These are phyloP conservation scores for Goniozus legneri DNA, from an alignment of 1,140 invertebrate species.

Conservation along the genomic window DNA sequence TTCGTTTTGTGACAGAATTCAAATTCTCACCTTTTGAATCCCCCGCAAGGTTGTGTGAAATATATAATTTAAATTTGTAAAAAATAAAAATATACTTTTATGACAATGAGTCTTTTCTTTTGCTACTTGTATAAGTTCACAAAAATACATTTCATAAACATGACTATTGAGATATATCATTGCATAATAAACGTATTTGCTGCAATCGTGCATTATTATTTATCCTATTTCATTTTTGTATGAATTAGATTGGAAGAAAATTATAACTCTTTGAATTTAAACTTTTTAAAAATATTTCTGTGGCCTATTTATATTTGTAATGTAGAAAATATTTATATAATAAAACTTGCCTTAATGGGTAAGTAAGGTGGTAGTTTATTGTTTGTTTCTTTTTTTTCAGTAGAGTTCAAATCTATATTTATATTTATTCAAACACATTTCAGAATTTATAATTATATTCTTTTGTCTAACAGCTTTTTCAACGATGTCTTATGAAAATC, in stretches of 20 bases:
- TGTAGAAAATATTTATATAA: conserved; percentile 23
- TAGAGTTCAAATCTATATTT: conserved; percentile 15
- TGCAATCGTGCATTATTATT: conserved; percentile 47
- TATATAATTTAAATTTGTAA: conserved; percentile 25
- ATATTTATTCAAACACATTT: conserved; percentile 18
- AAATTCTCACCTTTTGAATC: conserved; percentile 48
- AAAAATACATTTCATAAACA: no score
- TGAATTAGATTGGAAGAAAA: conserved; percentile 4
- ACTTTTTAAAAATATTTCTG: conserved; percentile 12
- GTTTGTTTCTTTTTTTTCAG: conserved; percentile 14
- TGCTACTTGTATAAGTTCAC: conserved; percentile 19
- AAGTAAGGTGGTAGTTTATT: conserved; percentile 43
- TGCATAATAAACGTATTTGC: conserved; percentile 32
- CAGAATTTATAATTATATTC: conserved; percentile 21
- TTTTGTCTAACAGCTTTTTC: conserved; percentile 78
- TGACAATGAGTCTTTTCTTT: conserved; percentile 23
- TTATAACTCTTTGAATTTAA: conserved; percentile 23
- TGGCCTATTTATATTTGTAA: conserved; percentile 19
- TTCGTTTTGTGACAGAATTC: conserved; percentile 36
- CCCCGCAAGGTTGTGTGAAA: conserved; percentile 41
- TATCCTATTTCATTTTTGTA: conserved; percentile 29
- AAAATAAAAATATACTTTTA: conserved; percentile 41
- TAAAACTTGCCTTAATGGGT: conserved; percentile 43
- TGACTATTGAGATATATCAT: no score
- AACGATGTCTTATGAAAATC: conserved; percentile 96